Base-by-base conservation (phyloP, 2,113 vertebrate genomes). In the rat (Rattus norvegicus) region DNA sequence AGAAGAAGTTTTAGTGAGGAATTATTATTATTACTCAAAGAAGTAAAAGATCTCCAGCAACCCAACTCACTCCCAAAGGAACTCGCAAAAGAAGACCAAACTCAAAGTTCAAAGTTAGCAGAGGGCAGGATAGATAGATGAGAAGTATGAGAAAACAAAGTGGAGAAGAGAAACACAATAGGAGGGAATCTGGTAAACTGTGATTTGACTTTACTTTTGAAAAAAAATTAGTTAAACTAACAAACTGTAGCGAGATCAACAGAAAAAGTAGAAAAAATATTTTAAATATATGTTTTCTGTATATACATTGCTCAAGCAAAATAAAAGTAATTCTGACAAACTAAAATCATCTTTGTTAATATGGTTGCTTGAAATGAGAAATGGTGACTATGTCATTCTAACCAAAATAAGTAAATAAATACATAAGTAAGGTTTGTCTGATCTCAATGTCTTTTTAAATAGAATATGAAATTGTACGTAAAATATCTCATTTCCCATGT, bases 321-420 rank as follows among this genome's bases (percentile, higher is more conserved):
- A 22, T n/a, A 91, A 96, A 86, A 72, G 0, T 92, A 81, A 30
- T n/a, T 67, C 89, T 17, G 56, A 5, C 1, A 81, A 93, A 69
- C 72, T 65, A 43, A 81, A 95, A 70, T 59, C 63, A 76, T 61
- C 36, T 95, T 90, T 30, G 10, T 22, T 93, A 88, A 81, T 69
- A 61, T 72, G 16, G 17, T 20, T 76, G 16, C n/a, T 92, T 85
- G 61, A 43, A 84, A 61, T 0, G 24, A 39, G 13, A 47, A 91
- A 93, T 77, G 76, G 28, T 79, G 59, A 90, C 63, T 52, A 47
- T 70, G 43, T 77, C 33, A n/a, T n/a, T 59, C 12, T 56, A 81
- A 13, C 4, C 19, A 56, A 54, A 36, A 22, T n/a, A 73, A 39
- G 19, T 73, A 17, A 36, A 17, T 17, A 36, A 30, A 36, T 30